phyloP scores from a whole-genome alignment of 1,140 invertebrate species.

The Calephelis nemesis region DNA sequence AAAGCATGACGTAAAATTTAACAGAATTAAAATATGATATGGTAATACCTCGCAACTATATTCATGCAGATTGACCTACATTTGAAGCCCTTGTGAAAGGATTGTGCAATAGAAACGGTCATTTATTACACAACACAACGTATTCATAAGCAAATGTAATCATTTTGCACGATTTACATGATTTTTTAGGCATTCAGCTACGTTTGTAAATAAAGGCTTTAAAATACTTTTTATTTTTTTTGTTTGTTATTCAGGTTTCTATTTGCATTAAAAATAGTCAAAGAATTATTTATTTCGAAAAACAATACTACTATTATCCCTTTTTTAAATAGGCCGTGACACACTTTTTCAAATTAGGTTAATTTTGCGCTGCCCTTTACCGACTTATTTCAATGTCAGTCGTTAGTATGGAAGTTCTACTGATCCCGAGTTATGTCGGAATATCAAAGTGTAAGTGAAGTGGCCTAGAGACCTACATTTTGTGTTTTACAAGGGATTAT shows the following conservation, averaged over 20 bases:
- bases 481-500: constrained; percentile 66
- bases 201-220: constrained; percentile 37
- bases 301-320: constrained; percentile 27
- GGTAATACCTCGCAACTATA: constrained; percentile 52
- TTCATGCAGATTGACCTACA: constrained; percentile 76
- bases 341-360: constrained; percentile 70
- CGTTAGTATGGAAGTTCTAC: constrained; percentile 73
- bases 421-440: constrained; percentile 75
- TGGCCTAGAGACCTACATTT: constrained; percentile 78
- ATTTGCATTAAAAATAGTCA: constrained; percentile 4
- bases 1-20: background rate
- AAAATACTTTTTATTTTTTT: constrained; percentile 40
- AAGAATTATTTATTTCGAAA: constrained; percentile 19
- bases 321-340: constrained; percentile 59
- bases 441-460: constrained; percentile 78
- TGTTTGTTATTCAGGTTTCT: constrained; percentile 14
- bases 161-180: constrained; percentile 67
- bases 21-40: constrained; percentile 21
- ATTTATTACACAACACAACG: constrained; percentile 77
- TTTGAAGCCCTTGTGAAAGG: constrained; percentile 77
- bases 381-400: constrained; percentile 79
- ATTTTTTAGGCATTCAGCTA: constrained; percentile 36
- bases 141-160: constrained; percentile 75
- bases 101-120: constrained; percentile 79
- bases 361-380: constrained; percentile 75